Evolutionary conservation across 2,888 invertebrate species (phyloP), one percentile per base, ranked within the genome.

Genomic region (Drosophila acutilabella): DNA sequence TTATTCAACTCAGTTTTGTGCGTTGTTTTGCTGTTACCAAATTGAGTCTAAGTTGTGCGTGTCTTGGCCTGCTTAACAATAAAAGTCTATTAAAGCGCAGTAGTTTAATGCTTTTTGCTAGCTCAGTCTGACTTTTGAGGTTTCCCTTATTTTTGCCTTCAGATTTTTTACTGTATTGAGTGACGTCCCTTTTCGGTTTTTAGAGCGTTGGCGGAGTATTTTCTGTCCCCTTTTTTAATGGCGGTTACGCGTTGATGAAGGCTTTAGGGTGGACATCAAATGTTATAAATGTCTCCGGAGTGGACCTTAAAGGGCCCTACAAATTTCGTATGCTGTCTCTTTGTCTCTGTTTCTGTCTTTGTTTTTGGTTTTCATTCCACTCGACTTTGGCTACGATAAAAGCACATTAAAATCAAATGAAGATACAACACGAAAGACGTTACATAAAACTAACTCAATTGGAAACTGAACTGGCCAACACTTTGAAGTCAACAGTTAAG

Each of bases 181-280:
- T 71, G 52, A 48, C 38, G 75, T 64, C 61, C 64, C 76, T 74
- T 65, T 76, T 59, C 30, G 54, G 67, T 41, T 77, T 84, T 74
- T 59, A 65, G 56, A 61, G 20, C 48, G 45, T 23, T 42, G 54
- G 53, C 36, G 10, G 20, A 26, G 45, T 30, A 1, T 30, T 26
- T 30, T 30, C 36, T 23, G 45, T 30, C 52, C 56, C 42, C 64
- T 71, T 72, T 72, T 77, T 78, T 77, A 56, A 78, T 67, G 52
- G 58, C 47, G 18, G n/a, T 11, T 54, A 38, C 44, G 50, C 66
- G 74, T 78, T 85, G 80, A 85, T 78, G 78, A 69, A 71, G 85
- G 80, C 78, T 80, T 80, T 68, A 71, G 79, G 71, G 64, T 64
- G 78, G 78, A 69, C 78, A 78, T 82, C 66, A 82, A 82, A 82